These are phyloP conservation scores for Arrhamphus sclerolepis DNA, from an alignment of 2,797 vertebrate genomes.

Conservation along the genomic window DNA sequence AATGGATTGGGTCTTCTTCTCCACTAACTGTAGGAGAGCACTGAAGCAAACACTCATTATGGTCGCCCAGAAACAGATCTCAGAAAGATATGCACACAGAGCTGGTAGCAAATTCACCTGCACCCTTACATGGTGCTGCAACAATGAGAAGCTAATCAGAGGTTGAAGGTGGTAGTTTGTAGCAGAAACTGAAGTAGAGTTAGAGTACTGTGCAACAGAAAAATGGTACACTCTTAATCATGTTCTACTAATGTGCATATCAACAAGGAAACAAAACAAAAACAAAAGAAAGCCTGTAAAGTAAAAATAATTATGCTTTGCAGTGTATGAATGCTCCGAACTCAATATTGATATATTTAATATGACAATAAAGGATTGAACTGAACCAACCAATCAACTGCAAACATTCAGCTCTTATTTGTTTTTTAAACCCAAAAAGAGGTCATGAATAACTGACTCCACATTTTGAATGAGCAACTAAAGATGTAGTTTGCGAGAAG, in stretches of 20 bases:
- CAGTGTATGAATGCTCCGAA: too few relatives aligned
- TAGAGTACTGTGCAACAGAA: neutral
- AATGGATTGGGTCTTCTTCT: neutral
- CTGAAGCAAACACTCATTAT: neutral
- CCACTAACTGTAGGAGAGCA: neutral
- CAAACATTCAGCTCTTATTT: neutral
- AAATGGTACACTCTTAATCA: too few relatives aligned
- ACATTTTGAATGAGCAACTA: constrained; percentile 25
- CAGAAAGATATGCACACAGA: too few relatives aligned
- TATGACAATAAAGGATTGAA: too few relatives aligned
- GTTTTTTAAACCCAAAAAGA: constrained; percentile 5
- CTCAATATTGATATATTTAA: too few relatives aligned
- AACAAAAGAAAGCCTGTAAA: too few relatives aligned
- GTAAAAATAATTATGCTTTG: too few relatives aligned
- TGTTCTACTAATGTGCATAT: too few relatives aligned
- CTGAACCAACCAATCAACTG: neutral
- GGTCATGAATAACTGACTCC: constrained; percentile 24
- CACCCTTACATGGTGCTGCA: neutral
- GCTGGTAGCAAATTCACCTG: neutral
- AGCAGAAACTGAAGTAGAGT: neutral
- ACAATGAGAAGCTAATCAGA: constrained; percentile 1
- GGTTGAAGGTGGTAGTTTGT: too few relatives aligned
- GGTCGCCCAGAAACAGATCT: too few relatives aligned
- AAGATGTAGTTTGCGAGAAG: neutral
- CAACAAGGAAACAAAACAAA: too few relatives aligned